A percentile compares a stretch with the other conserved stretches of the same genome.
These are phyloP conservation scores for Fratercula arctica DNA, from an alignment of 2,797 vertebrate genomes.

Conservation along the genomic window DNA sequence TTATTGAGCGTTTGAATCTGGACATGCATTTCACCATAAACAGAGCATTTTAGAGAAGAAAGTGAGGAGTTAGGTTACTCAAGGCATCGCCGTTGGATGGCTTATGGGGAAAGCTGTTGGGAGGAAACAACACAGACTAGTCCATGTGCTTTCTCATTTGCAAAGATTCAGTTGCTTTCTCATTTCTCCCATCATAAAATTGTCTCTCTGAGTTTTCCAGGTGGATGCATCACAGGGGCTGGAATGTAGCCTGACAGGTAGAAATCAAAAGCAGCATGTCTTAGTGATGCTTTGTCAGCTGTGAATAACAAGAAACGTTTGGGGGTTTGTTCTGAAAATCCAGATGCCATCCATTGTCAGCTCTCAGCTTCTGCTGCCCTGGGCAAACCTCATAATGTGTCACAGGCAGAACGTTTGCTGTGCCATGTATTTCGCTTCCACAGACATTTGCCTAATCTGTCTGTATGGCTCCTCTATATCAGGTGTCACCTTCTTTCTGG, in stretches of 20 bases:
- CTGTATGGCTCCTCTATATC: background rate
- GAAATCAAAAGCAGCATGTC: conserved; percentile 62
- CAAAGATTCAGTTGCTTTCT: conserved; percentile 34
- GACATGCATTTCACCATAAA: background rate
- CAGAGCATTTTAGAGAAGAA: background rate
- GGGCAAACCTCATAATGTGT: background rate
- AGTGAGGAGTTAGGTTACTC: background rate
- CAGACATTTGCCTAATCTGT: conserved; percentile 15
- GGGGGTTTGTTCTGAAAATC: conserved; percentile 42
- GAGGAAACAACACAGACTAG: background rate
- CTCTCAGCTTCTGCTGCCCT: conserved; percentile 38
- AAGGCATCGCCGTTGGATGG: background rate
- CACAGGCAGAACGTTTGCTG: background rate
- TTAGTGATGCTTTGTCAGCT: conserved; percentile 60
- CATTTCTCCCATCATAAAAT: conserved; percentile 32
- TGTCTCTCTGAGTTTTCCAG: conserved; percentile 61
- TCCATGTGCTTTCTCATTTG: background rate
- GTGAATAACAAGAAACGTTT: conserved; percentile 52
- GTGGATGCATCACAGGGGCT: conserved; percentile 42
- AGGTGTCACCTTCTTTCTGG: conserved; percentile 8
- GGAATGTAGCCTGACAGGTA: conserved; percentile 63
- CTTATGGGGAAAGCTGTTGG: background rate
- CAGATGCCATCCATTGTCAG: conserved; percentile 41
- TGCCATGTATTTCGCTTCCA: background rate
- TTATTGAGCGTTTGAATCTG: background rate